phyloP scores from a whole-genome alignment of 2,113 vertebrate species.

The Oreochromis niloticus region DNA sequence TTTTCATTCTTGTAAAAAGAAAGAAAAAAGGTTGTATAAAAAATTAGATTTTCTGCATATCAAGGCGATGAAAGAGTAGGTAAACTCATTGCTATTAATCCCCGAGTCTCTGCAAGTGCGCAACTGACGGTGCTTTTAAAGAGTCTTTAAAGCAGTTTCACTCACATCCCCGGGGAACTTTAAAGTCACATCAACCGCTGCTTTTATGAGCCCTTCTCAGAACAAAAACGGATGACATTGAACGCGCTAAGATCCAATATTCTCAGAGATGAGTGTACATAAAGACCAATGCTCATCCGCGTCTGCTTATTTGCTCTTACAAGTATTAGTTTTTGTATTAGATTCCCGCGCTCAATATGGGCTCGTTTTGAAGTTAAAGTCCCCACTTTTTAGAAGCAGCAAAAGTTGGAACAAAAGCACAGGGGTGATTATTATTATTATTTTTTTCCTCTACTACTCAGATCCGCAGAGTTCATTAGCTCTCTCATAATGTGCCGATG shows the following conservation, averaged over 20 bases:
- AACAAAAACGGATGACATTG: slow-evolving; percentile 44
- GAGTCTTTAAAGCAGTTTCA: slow-evolving; percentile 19
- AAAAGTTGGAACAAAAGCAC: slow-evolving; percentile 46
- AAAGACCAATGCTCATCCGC: slow-evolving; percentile 21
- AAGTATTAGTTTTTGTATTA: slow-evolving; percentile 61
- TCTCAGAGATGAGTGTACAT: slow-evolving; percentile 31
- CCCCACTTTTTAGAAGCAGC: slow-evolving; percentile 19
- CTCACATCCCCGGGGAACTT: slow-evolving; percentile 29
- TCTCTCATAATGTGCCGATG: slow-evolving; percentile 71
- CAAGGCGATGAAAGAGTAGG: slow-evolving; percentile 6
- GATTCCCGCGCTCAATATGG: slow-evolving; percentile 49
- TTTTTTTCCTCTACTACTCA: background rate
- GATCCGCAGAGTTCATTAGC: slow-evolving; percentile 69
- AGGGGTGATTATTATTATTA: background rate
- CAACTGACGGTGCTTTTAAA: slow-evolving; percentile 9
- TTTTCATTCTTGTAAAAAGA: background rate
- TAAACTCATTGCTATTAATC: slow-evolving; percentile 38
- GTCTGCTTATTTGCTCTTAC: slow-evolving; percentile 48
- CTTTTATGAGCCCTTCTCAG: slow-evolving; percentile 54
- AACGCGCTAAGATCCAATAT: slow-evolving; percentile 56
- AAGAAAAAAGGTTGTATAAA: background rate
- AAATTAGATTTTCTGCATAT: background rate
- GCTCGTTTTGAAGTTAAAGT: slow-evolving; percentile 40
- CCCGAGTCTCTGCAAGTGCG: background rate
- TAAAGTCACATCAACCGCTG: slow-evolving; percentile 51